phyloP scores from a whole-genome alignment of 2,113 vertebrate species.

The Nyctibius bracteatus region DNA sequence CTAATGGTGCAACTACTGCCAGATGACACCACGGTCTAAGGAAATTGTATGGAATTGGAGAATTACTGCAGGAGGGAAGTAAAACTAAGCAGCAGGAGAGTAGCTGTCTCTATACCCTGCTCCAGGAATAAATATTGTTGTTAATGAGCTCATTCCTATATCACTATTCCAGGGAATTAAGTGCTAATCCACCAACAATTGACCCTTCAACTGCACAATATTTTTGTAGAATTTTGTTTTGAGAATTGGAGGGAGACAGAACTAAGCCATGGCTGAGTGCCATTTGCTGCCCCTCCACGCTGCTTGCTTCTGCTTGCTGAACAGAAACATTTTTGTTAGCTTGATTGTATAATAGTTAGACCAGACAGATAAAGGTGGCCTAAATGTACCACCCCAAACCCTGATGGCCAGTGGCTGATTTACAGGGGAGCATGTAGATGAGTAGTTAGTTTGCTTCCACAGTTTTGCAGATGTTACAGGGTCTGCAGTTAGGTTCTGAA shows the following conservation, averaged over 20 bases:
- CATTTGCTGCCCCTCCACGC: not conserved
- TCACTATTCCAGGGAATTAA: conserved; percentile 14
- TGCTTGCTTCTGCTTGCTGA: not conserved
- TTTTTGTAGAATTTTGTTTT: conserved; percentile 20
- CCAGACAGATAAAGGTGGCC: not conserved
- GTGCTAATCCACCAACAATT: conserved; percentile 40
- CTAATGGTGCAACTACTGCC: conserved; percentile 18
- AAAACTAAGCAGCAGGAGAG: conserved; percentile 51
- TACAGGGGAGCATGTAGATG: not conserved
- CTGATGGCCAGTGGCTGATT: not conserved
- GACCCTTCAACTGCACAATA: conserved; percentile 48
- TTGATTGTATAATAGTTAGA: not conserved
- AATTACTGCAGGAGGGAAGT: conserved; percentile 40
- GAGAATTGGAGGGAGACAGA: not conserved
- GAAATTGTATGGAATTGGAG: not conserved
- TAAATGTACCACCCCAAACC: not conserved
- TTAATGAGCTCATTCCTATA: conserved; percentile 60
- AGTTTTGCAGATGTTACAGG: not conserved
- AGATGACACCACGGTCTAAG: not conserved
- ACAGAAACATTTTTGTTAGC: not conserved
- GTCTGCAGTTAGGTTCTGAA: not conserved
- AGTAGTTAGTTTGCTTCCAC: not conserved
- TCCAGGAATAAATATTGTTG: conserved; percentile 63
- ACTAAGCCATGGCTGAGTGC: not conserved
- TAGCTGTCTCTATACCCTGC: not conserved